Evolutionary conservation across 2,888 invertebrate genomes (phyloP).

Genomic region (Campoletis raptor): DNA sequence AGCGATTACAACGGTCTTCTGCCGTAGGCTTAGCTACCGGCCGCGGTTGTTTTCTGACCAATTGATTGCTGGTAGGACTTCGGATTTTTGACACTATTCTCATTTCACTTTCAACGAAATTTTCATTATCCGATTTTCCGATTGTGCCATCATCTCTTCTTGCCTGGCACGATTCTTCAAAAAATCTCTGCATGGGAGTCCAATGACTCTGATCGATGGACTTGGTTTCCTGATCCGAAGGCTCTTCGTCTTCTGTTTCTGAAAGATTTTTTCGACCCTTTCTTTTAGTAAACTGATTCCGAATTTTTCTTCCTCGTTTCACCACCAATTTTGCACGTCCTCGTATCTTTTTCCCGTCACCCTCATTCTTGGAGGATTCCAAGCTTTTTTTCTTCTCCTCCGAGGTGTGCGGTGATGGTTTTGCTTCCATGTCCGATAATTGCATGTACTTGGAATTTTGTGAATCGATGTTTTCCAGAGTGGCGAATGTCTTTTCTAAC

Average conservation of each 20-base stretch:
- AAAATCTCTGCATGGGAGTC: slow-evolving; percentile 29
- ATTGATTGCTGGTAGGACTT: not conserved
- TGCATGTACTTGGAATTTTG: not conserved
- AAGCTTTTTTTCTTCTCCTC: slow-evolving; percentile 4
- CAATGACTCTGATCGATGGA: slow-evolving; percentile 11
- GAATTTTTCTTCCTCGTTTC: slow-evolving; percentile 35
- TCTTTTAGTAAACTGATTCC: slow-evolving; percentile 20
- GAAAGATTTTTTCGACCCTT: not conserved
- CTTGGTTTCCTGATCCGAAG: not conserved
- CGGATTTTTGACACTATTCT: slow-evolving; percentile 22
- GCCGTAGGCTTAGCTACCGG: not conserved
- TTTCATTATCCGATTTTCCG: not conserved
- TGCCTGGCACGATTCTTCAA: slow-evolving; percentile 8
- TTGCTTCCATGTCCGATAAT: not conserved
- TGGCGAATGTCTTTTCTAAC: not conserved
- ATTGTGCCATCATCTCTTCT: slow-evolving; percentile 6
- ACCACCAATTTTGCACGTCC: slow-evolving; percentile 29
- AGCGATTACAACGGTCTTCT: not conserved
- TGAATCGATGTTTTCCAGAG: not conserved
- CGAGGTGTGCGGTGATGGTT: not conserved
- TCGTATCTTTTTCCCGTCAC: slow-evolving; percentile 4
- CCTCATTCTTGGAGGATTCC: not conserved
- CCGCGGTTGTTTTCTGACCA: not conserved
- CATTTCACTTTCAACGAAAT: slow-evolving; percentile 37
- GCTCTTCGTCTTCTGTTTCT: slow-evolving; percentile 25